Evolutionary conservation across 2,888 invertebrate species (phyloP), one percentile per base, ranked within the genome.

Genomic region (Euclidia mi): DNA sequence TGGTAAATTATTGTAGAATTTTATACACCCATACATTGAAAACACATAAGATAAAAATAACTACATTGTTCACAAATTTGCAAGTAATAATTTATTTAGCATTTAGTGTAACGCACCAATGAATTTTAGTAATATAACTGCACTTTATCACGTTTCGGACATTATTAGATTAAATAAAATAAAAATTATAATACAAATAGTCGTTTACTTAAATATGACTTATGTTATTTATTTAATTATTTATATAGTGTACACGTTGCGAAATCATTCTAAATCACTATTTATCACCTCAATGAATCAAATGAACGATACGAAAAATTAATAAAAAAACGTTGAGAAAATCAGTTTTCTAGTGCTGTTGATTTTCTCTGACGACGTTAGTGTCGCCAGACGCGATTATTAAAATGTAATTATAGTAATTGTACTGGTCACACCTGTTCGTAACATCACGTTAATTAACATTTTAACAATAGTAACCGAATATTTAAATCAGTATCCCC

Each of bases 1-100:
- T 92, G 90, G 88, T 78, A 85, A 87, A 85, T 77, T 86, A 75
- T 84, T 78, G 77, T 85, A 82, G 78, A 84, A 88, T 86, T 80
- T 75, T 76, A 82, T 78, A 82, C 83, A 87, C 87, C 80, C 86
- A 84, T 84, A 83, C 86, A 90, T 88, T 81, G 81, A 81, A 84
- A 85, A 84, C 77, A 78, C 78, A 57, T 63, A 60, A 61, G 60
- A 49, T 67, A 68, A 15, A 41, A 50, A 35, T 42, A 56, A 43
- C 83, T 84, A 84, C 83, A 87, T 85, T 73, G 65, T 78, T 65
- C 73, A 78, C 73, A 53, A 63, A 71, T 70, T 73, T 70, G 53
- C 53, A 55, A 56, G 62, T 67, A 58, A 3, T 25, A 25, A 25
- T 25, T 43, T 59, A 58, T 47, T 65, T 68, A 56, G 53, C 56